A percentile compares a stretch with the other conserved stretches of the same genome.
These are phyloP conservation scores for Muscina levida DNA, from an alignment of 2,888 invertebrate species.

Conservation along the genomic window DNA sequence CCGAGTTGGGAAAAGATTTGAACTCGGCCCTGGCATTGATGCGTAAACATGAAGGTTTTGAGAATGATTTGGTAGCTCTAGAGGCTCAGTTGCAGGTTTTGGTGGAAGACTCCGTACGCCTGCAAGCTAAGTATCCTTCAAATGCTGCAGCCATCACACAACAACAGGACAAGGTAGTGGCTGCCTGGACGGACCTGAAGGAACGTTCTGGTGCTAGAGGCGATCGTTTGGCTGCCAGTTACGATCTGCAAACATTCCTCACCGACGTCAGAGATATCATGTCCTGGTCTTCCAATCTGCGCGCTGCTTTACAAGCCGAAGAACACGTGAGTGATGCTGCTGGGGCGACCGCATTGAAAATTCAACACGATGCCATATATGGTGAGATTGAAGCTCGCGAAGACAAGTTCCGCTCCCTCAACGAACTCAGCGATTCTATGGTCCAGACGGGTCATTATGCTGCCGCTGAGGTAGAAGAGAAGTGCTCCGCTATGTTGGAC, in stretches of 20 bases:
- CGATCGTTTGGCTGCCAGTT: conserved; percentile 91
- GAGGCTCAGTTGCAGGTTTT: conserved; percentile 95
- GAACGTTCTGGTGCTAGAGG: conserved; percentile 89
- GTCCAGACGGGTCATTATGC: conserved; percentile 92
- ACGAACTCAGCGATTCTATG: conserved; percentile 90
- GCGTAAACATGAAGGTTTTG: conserved; percentile 94
- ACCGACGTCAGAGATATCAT: conserved; percentile 92
- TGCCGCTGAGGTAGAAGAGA: conserved; percentile 88
- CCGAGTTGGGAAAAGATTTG: conserved; percentile 89
- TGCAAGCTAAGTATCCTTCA: conserved; percentile 94
- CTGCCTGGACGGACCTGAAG: conserved; percentile 93
- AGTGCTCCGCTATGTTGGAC: conserved; percentile 87
- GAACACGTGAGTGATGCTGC: conserved; percentile 91
- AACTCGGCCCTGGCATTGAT: conserved; percentile 91
- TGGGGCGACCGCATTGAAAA: conserved; percentile 89
- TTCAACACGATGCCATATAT: conserved; percentile 90
- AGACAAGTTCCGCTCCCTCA: conserved; percentile 87
- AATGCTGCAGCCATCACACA: conserved; percentile 94
- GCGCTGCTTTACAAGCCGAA: conserved; percentile 88
- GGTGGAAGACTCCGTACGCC: conserved; percentile 94
- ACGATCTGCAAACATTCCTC: conserved; percentile 93
- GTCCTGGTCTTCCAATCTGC: conserved; percentile 91
- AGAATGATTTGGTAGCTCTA: conserved; percentile 94
- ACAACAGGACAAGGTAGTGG: conserved; percentile 91
- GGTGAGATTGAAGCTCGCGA: conserved; percentile 94